A percentile compares a stretch with the other conserved stretches of the same genome.
Evolutionary conservation across 2,888 invertebrate genomes (phyloP).

Genomic region (Deilephila elpenor): DNA sequence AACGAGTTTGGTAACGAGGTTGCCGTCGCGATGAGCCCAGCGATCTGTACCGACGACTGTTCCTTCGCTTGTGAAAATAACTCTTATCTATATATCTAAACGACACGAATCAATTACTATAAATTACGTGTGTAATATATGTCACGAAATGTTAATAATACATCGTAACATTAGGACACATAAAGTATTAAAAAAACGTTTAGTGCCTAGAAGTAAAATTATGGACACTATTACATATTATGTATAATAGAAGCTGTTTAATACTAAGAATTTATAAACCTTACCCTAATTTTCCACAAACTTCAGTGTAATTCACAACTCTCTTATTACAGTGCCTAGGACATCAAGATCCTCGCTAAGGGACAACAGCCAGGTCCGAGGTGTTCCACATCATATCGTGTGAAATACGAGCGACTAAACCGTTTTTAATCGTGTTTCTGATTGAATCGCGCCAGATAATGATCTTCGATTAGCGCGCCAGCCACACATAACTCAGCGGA

Average conservation of each 20-base stretch:
- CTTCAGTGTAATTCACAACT: too few species aligned
- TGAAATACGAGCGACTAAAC: slow-evolving; percentile 62
- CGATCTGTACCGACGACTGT: background rate
- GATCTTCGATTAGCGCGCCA: slow-evolving; percentile 72
- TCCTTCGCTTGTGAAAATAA: slow-evolving; percentile 8
- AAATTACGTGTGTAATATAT: background rate
- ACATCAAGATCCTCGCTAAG: background rate
- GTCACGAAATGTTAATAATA: background rate
- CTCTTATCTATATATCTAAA: slow-evolving; percentile 31
- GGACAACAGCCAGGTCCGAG: background rate
- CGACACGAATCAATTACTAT: slow-evolving; percentile 30
- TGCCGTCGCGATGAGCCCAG: slow-evolving; percentile 13
- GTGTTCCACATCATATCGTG: slow-evolving; percentile 34
- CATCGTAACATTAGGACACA: background rate
- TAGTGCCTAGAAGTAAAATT: background rate
- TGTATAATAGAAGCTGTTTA: too few species aligned
- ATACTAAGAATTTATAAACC: too few species aligned
- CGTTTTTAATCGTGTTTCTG: slow-evolving; percentile 75
- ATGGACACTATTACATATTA: too few species aligned
- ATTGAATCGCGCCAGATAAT: slow-evolving; percentile 74
- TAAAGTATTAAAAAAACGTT: background rate
- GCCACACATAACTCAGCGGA: slow-evolving; percentile 42
- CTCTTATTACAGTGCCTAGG: background rate
- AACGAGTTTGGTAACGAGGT: slow-evolving; percentile 26
- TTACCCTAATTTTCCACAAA: too few species aligned